Conservation (phyloP, 2,113 vertebrate species). For the Microtus pennsylvanicus region DNA sequence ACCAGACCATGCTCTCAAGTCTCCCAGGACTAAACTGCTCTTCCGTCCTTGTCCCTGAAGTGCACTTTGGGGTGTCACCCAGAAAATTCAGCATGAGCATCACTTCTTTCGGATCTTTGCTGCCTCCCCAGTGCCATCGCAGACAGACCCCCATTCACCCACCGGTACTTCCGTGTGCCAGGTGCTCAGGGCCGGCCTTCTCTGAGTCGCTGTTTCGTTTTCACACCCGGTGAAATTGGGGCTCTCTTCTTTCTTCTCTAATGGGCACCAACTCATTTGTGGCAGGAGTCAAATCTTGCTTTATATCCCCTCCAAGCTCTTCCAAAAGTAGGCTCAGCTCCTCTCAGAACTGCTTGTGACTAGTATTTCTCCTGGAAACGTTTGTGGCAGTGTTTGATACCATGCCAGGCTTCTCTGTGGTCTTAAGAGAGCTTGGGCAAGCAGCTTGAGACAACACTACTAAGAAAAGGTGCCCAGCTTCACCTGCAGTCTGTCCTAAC, state of each 20-base stretch:
- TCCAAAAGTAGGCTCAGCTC: conserved; percentile 19
- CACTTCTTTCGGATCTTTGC: neutral
- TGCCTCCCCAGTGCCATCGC: neutral
- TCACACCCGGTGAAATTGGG: neutral
- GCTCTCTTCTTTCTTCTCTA: neutral
- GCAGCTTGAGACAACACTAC: fast-evolving
- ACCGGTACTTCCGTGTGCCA: neutral
- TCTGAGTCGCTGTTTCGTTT: neutral
- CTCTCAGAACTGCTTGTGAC: neutral
- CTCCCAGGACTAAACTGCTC: neutral
- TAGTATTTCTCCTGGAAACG: conserved; percentile 1
- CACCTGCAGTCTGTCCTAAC: neutral
- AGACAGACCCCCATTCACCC: neutral
- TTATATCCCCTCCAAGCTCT: conserved; percentile 23
- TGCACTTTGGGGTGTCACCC: neutral
- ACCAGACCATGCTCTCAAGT: fast-evolving
- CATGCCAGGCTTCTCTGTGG: neutral
- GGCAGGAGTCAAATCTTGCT: conserved; percentile 35
- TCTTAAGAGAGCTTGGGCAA: neutral
- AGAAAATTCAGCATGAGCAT: neutral
- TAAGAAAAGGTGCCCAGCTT: neutral
- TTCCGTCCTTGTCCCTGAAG: neutral
- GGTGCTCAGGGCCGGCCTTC: neutral
- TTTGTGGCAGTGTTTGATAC: fast-evolving
- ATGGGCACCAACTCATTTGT: conserved; percentile 41